Conservation (phyloP, 2,113 vertebrate genomes). For the Gobius niger region DNA sequence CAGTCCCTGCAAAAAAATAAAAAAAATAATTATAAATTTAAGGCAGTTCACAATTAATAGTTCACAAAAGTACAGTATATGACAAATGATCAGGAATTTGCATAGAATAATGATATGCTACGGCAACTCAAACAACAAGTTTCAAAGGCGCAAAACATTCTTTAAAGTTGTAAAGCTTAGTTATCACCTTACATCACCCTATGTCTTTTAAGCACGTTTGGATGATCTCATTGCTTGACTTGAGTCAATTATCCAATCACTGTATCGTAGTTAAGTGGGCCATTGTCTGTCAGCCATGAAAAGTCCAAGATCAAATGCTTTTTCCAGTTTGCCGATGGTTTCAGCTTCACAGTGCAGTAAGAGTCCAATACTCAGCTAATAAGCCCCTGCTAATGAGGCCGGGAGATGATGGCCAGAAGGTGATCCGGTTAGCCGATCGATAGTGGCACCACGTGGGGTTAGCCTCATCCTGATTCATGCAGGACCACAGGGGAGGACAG, state of each 20-base stretch:
- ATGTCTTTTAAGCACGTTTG: conserved; percentile 8
- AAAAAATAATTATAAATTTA: too few relatives aligned
- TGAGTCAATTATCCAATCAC: conserved; percentile 18
- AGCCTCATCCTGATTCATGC: conserved; percentile 65
- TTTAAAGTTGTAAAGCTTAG: background rate
- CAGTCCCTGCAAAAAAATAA: too few relatives aligned
- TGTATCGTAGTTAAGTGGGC: conserved; percentile 21
- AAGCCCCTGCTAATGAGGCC: conserved; percentile 71
- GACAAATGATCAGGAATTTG: too few relatives aligned
- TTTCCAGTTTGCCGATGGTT: conserved; percentile 31
- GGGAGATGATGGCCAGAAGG: conserved; percentile 67
- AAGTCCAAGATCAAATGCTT: conserved; percentile 33
- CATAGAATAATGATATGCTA: too few relatives aligned
- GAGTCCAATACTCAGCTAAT: conserved; percentile 56
- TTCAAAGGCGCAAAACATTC: background rate
- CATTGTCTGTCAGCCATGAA: conserved; percentile 31
- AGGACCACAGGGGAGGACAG: conserved; percentile 46
- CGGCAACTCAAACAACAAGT: too few relatives aligned
- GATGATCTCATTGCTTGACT: conserved; percentile 2
- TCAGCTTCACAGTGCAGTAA: conserved; percentile 45
- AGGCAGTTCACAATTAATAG: too few relatives aligned
- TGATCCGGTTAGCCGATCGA: conserved; percentile 69
- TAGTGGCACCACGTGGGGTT: conserved; percentile 63
- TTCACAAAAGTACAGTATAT: too few relatives aligned
- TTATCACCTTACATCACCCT: background rate